Evolutionary conservation across 92 coral and sea anemone species (phyloP), one percentile per base, ranked within the genome.

Genomic region (Umimayanthus kanabou): DNA sequence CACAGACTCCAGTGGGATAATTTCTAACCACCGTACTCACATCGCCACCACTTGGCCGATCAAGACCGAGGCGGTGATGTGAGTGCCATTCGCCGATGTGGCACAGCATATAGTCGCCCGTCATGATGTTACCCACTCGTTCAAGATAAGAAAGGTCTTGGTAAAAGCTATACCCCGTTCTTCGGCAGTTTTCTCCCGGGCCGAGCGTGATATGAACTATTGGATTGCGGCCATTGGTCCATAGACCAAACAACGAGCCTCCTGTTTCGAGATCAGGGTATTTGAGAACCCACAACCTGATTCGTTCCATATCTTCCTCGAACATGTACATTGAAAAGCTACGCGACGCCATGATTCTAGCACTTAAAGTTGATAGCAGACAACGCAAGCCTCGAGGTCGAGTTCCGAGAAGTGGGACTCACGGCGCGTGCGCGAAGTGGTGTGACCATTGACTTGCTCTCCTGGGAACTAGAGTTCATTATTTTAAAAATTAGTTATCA

Each of bases 41-140:
- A 77, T 96, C 98, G n/a, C 98, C 98, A 6, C 81, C 58, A 71
- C 98, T 96, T 30, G 98, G 98, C 69, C 91, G 86, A 13, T 82
- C 82, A 20, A 96, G 89, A 16, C 93, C 79, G 23, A 96, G 82
- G 18, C 84, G 91, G 69, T 96, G 98, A 77, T 96, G 98, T 18
- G 98, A 94, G 47, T 96, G 98, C 98, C 98, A 96, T 61, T 96
- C 98, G 18, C 98, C 98, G 26, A 96, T 94, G 71, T 96, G 98
- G 74, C 98, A 94, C 92, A 96, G 89, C 92, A 84, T 85, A 42
- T 89, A 96, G 22, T 83, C 80, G 47, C 33, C 57, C 11, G 97
- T 94, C 53, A 95, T 61, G 45, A 90, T 28, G 28, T 77, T 77
- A 15, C 98, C 98, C 37, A 96, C 95, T 25, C 92, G 88, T 39